A percentile compares a stretch with the other conserved stretches of the same genome.
phyloP scores from a whole-genome alignment of 2,888 invertebrate genomes.

The Tipula unca region DNA sequence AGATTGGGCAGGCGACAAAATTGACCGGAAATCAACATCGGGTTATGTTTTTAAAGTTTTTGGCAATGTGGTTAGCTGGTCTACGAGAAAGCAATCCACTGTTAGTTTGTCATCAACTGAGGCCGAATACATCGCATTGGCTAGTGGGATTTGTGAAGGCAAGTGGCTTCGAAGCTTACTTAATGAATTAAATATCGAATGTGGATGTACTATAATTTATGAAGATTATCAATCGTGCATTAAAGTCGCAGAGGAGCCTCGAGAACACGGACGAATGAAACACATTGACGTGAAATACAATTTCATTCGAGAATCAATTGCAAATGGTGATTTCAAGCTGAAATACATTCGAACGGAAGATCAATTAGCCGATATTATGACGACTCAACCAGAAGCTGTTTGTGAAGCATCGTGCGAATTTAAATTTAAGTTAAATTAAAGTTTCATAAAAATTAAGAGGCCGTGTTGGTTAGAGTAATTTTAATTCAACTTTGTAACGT shows the following conservation, averaged over 20 bases:
- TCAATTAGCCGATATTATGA: too few relatives aligned
- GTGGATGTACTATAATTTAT: too few relatives aligned
- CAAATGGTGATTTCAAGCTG: too few relatives aligned
- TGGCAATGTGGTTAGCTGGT: constrained; percentile 23
- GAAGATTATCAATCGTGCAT: constrained; percentile 23
- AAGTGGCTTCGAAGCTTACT: constrained; percentile 22
- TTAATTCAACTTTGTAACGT: too few relatives aligned
- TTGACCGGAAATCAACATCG: constrained; percentile 24
- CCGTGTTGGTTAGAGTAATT: too few relatives aligned
- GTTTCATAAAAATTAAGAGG: too few relatives aligned
- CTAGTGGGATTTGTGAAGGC: constrained; percentile 22
- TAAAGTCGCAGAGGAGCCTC: constrained; percentile 22
- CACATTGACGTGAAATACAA: constrained; percentile 9
- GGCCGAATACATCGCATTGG: constrained; percentile 24
- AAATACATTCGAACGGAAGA: too few relatives aligned
- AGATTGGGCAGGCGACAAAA: constrained; percentile 18
- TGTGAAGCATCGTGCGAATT: too few relatives aligned
- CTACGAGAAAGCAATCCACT: constrained; percentile 23
- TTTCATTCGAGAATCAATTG: too few relatives aligned
- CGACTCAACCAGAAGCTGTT: too few relatives aligned
- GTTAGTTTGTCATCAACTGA: too few relatives aligned
- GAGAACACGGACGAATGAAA: constrained; percentile 22
- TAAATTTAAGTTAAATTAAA: too few relatives aligned
- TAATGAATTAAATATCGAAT: background rate
- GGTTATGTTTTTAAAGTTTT: constrained; percentile 25